Evolutionary conservation across 2,888 invertebrate species (phyloP).

Genomic region (Apodemia zela): DNA sequence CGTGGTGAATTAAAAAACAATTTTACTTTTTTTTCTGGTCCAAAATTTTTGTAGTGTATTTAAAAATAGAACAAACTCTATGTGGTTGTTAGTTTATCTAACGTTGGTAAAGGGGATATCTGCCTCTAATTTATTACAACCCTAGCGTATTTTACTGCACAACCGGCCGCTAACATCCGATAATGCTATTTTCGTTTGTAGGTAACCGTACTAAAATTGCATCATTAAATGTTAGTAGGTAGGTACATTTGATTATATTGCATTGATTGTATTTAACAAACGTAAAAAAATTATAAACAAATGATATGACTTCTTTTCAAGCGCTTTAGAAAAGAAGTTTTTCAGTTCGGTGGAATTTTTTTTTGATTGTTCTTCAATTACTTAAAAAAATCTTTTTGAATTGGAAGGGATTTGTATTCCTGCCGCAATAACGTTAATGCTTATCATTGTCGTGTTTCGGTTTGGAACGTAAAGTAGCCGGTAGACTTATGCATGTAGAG

Average conservation of each 20-base stretch:
- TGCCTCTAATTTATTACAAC: constrained; percentile 15
- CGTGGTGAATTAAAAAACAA: too few relatives aligned
- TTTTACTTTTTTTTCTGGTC: background rate
- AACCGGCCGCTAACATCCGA: constrained; percentile 15
- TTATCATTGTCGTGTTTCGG: too few relatives aligned
- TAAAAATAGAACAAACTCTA: constrained; percentile 4
- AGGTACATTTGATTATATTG: background rate
- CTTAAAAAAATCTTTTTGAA: too few relatives aligned
- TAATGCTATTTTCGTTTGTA: constrained; percentile 15
- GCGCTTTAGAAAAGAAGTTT: too few relatives aligned
- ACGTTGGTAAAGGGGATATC: constrained; percentile 7
- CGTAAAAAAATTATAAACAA: background rate
- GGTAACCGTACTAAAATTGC: constrained; percentile 2
- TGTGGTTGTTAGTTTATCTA: constrained; percentile 10
- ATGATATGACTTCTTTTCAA: too few relatives aligned
- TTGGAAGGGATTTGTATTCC: too few relatives aligned
- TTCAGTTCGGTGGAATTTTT: too few relatives aligned
- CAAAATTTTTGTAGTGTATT: background rate
- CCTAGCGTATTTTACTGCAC: constrained; percentile 15
- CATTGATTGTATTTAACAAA: background rate
- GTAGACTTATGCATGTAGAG: too few relatives aligned
- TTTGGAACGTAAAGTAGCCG: too few relatives aligned
- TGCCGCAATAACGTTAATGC: too few relatives aligned
- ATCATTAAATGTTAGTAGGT: constrained; percentile 4
- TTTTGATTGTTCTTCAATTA: too few relatives aligned